These are phyloP conservation scores for Euglossa dilemma DNA, from an alignment of 1,140 invertebrate species.

Conservation along the genomic window DNA sequence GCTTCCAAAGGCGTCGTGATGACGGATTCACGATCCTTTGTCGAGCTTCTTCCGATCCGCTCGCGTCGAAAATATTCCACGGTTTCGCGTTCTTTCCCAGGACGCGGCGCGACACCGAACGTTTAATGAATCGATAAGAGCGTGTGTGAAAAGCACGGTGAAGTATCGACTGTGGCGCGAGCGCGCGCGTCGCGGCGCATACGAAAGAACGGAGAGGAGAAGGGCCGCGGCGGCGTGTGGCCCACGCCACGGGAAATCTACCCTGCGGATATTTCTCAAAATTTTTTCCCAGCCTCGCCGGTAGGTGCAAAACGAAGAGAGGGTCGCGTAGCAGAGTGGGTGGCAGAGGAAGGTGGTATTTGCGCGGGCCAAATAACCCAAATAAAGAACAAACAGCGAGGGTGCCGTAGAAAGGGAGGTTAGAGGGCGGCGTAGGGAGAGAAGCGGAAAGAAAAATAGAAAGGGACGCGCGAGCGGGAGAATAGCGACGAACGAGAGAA, in stretches of 20 bases:
- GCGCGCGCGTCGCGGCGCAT: neutral
- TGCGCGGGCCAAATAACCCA: conserved; percentile 81
- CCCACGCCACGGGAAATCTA: neutral
- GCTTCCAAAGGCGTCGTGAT: neutral
- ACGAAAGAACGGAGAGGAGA: conserved; percentile 29
- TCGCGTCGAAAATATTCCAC: neutral
- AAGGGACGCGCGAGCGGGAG: conserved; percentile 35
- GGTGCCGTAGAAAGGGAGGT: conserved; percentile 41
- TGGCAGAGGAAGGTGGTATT: conserved; percentile 77
- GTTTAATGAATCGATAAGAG: conserved; percentile 38
- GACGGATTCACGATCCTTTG: neutral
- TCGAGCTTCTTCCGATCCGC: neutral
- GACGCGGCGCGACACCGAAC: conserved; percentile 2
- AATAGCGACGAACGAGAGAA: neutral
- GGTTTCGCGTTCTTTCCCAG: neutral
- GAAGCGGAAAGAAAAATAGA: conserved; percentile 42
- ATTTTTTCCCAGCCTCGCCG: conserved; percentile 45
- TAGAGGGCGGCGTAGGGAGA: conserved; percentile 28
- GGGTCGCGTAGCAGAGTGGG: conserved; percentile 35
- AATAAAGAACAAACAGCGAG: conserved; percentile 80
- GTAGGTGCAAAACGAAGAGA: conserved; percentile 46
- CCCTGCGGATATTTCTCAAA: conserved; percentile 28
- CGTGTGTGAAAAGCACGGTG: conserved; percentile 2
- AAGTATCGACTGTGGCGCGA: neutral
- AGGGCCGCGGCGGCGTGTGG: neutral